Conservation (phyloP, 2,113 vertebrate genomes). For the Ceyx margarethae region DNA sequence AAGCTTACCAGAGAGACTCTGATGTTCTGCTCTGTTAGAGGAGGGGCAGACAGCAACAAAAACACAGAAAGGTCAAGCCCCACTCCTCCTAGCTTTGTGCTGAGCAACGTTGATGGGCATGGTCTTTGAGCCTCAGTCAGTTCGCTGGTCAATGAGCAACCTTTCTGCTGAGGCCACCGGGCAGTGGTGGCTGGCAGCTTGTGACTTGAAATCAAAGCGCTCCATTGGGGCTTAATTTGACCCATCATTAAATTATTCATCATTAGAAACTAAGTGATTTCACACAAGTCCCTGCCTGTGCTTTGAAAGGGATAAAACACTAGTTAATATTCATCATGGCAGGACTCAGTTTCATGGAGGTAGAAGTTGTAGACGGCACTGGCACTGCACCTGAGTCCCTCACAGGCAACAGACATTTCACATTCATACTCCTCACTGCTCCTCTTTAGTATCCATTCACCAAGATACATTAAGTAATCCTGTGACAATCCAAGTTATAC, state of each 20-base stretch:
- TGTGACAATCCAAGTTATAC: not conserved
- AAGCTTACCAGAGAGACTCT: not conserved
- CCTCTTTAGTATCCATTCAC: not conserved
- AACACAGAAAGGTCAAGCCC: not conserved
- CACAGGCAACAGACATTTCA: not conserved
- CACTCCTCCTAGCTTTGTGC: not conserved
- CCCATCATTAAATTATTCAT: not conserved
- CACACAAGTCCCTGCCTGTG: not conserved
- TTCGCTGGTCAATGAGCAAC: not conserved
- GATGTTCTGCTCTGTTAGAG: fast-evolving
- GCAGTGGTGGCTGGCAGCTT: not conserved
- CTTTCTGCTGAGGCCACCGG: not conserved
- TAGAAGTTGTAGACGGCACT: not conserved
- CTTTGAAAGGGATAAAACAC: not conserved
- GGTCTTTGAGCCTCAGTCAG: not conserved
- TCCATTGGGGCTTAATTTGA: not conserved
- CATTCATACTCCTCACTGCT: not conserved
- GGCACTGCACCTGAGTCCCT: fast-evolving
- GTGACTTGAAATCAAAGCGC: not conserved
- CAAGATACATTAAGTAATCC: not conserved
- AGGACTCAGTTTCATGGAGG: not conserved
- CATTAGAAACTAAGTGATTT: not conserved
- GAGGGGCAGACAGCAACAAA: not conserved
- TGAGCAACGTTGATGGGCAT: not conserved
- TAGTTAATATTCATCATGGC: not conserved